phyloP scores from a whole-genome alignment of 2,113 vertebrate species.

The Ailuropoda melanoleuca region DNA sequence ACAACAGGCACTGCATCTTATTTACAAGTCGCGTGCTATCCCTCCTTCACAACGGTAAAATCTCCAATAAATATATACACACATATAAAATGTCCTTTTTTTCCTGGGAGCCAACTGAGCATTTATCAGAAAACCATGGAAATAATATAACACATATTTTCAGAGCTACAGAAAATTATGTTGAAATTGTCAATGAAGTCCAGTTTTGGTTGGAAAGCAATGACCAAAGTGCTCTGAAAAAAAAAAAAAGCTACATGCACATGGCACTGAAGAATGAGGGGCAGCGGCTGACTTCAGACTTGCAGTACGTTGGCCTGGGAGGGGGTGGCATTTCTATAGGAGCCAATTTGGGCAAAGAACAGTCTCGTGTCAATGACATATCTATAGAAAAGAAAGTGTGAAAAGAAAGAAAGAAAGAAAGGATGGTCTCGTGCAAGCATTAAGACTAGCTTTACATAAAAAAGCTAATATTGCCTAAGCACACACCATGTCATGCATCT shows the following conservation, averaged over 20 bases:
- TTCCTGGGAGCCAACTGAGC: not conserved
- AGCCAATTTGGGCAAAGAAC: not conserved
- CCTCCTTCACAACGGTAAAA: not conserved
- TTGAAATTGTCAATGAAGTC: not conserved
- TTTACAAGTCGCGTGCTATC: not conserved
- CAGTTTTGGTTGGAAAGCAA: not conserved
- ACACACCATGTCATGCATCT: not conserved
- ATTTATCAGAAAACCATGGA: not conserved
- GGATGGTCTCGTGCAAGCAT: not conserved
- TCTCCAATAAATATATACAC: not conserved
- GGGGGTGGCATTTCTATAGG: not conserved
- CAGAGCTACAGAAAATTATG: not conserved
- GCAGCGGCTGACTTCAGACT: not conserved
- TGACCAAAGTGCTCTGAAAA: not conserved
- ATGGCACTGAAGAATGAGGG: not conserved
- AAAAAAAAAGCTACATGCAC: not conserved
- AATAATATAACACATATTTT: not conserved
- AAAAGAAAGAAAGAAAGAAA: not conserved
- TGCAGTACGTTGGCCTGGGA: accelerated
- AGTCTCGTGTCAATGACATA: not conserved
- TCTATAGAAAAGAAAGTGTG: not conserved
- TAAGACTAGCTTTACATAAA: not conserved
- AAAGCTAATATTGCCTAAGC: not conserved
- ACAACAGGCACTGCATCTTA: not conserved
- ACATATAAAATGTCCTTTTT: not conserved